Evolutionary conservation across 2,113 vertebrate genomes (phyloP).

Genomic region (Capreolus pygargus): DNA sequence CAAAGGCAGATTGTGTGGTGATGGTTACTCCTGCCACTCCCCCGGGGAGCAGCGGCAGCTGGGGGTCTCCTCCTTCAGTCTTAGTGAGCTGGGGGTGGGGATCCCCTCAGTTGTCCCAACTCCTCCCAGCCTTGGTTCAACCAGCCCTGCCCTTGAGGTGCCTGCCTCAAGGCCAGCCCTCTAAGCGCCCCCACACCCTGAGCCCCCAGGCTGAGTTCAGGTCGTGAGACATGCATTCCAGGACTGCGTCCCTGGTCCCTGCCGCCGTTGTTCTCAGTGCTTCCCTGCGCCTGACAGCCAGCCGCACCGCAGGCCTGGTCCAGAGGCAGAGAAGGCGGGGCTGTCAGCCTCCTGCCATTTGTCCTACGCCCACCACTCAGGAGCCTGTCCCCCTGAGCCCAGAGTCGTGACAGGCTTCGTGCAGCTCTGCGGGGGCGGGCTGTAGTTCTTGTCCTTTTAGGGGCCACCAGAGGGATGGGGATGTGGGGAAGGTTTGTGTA

Average conservation of each 20-base stretch:
- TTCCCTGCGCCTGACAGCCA: background rate
- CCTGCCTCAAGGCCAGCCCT: background rate
- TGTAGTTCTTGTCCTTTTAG: background rate
- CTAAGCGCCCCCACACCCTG: background rate
- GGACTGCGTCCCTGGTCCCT: accelerated
- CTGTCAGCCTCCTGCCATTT: background rate
- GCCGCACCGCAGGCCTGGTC: background rate
- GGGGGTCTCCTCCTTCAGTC: background rate
- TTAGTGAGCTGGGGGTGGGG: background rate
- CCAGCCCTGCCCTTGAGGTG: background rate
- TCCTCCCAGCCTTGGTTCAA: background rate
- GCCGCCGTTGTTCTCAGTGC: background rate
- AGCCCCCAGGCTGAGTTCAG: background rate
- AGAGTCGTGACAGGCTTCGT: slow-evolving; percentile 21
- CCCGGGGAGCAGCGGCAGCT: background rate
- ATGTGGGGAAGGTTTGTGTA: background rate
- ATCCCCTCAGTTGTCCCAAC: background rate
- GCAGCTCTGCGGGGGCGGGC: background rate
- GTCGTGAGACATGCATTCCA: background rate
- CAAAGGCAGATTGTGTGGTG: background rate
- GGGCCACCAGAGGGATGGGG: background rate
- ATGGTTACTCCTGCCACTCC: background rate
- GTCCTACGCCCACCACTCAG: background rate
- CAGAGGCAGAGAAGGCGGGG: background rate
- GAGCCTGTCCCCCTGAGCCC: background rate